These are phyloP conservation scores for Acanthaster planci DNA, from an alignment of 35 echinoderm and acorn worm genomes.

Conservation along the genomic window DNA sequence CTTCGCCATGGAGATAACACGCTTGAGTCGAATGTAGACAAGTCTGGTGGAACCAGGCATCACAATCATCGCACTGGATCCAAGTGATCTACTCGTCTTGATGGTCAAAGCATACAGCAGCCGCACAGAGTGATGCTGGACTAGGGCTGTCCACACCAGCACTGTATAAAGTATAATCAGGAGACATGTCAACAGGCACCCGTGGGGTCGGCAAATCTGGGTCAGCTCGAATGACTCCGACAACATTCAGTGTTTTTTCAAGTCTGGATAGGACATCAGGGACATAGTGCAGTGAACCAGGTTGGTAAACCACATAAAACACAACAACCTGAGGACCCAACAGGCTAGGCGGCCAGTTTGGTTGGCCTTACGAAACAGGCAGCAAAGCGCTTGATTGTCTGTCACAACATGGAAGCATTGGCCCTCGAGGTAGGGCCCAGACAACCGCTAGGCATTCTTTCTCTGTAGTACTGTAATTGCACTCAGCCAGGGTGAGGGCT, in stretches of 20 bases:
- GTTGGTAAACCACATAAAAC: constrained; percentile 47
- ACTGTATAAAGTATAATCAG: background rate
- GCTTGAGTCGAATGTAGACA: background rate
- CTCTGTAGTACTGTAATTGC: constrained; percentile 39
- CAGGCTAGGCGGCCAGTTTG: constrained; percentile 29
- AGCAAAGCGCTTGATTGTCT: constrained; percentile 59
- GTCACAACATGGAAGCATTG: constrained; percentile 24
- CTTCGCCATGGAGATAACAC: background rate
- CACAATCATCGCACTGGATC: constrained; percentile 43
- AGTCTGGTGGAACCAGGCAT: constrained; percentile 32
- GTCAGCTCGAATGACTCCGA: background rate
- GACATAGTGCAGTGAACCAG: constrained; percentile 32
- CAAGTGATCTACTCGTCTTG: constrained; percentile 25
- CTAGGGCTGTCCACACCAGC: background rate
- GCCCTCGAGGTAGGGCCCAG: constrained; percentile 61
- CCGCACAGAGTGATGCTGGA: constrained; percentile 15
- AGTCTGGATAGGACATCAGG: constrained; percentile 51
- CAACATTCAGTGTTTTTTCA: background rate
- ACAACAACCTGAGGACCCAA: constrained; percentile 40
- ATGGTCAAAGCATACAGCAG: constrained; percentile 5
- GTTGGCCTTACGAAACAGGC: constrained; percentile 42
- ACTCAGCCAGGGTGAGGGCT: constrained; percentile 2
- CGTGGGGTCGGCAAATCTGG: background rate
- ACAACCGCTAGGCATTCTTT: constrained; percentile 49
- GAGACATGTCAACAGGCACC: background rate